Percentiles rank a stretch among this genome's conserved stretches.
Conservation (phyloP, 2,113 vertebrate species). For the Lathamus discolor region DNA sequence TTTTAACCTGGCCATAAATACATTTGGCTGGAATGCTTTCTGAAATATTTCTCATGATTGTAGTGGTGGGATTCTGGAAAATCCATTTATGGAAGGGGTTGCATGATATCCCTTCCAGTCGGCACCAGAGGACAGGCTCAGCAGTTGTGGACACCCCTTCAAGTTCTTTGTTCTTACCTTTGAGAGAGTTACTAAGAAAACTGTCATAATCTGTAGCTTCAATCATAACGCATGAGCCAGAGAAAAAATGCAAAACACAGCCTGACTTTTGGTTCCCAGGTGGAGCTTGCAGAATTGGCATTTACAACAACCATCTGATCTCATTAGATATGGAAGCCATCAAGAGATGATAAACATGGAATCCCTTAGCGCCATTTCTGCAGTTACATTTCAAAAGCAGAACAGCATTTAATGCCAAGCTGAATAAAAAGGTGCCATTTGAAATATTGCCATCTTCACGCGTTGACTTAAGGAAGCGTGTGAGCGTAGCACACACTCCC, state of each 20-base stretch:
- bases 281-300: not conserved
- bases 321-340: constrained; percentile 1
- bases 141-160: not conserved
- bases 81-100: not conserved
- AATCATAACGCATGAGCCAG: not conserved
- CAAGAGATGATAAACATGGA: not conserved
- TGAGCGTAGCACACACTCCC: no score
- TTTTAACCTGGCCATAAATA: constrained; percentile 21
- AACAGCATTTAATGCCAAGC: not conserved
- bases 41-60: not conserved
- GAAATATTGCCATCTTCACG: not conserved
- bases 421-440: not conserved
- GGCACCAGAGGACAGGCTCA: not conserved
- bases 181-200: not conserved
- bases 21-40: not conserved
- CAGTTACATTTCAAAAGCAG: not conserved
- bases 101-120: not conserved
- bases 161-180: not conserved
- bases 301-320: constrained; percentile 5
- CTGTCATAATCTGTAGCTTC: not conserved
- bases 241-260: not conserved
- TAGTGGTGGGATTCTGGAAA: not conserved
- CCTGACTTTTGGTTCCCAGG: not conserved
- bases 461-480: not conserved
- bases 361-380: not conserved